Percentiles rank a stretch among this genome's conserved stretches.
phyloP scores from a whole-genome alignment of 2,113 vertebrate genomes.

The Labeo catla region DNA sequence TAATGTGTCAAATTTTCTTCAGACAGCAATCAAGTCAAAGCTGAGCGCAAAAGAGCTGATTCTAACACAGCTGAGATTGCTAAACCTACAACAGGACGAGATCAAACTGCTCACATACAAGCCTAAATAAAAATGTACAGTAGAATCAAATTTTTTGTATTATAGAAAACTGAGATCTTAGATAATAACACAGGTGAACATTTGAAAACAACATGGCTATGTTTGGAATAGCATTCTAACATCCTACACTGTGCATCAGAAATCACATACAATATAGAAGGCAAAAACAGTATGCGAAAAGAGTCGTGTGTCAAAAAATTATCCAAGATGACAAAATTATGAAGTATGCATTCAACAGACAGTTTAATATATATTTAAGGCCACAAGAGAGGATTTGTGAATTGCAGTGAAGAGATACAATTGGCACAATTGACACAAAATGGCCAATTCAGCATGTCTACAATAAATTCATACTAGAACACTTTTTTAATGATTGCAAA shows the following conservation, averaged over 20 bases:
- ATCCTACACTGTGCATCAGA: background rate
- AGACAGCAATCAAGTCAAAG: slow-evolving; percentile 22
- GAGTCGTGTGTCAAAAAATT: too few species aligned
- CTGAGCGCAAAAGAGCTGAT: background rate
- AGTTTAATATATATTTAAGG: too few species aligned
- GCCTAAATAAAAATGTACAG: background rate
- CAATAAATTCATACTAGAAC: background rate
- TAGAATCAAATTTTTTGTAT: background rate
- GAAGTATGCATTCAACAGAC: too few species aligned
- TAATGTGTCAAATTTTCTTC: background rate
- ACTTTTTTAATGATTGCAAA: too few species aligned
- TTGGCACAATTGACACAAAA: background rate
- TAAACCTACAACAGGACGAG: background rate
- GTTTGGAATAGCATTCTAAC: background rate
- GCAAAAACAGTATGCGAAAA: background rate
- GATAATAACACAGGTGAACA: background rate
- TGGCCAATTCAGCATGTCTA: background rate
- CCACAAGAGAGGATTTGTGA: too few species aligned
- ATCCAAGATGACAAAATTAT: too few species aligned
- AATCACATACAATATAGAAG: background rate
- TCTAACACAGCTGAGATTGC: background rate
- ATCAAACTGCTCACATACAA: background rate
- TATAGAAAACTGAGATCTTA: background rate
- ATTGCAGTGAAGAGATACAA: too few species aligned
- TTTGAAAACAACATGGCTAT: background rate